Base-by-base conservation (phyloP, 1,140 invertebrate genomes). In the Drosophila kikkawai region DNA sequence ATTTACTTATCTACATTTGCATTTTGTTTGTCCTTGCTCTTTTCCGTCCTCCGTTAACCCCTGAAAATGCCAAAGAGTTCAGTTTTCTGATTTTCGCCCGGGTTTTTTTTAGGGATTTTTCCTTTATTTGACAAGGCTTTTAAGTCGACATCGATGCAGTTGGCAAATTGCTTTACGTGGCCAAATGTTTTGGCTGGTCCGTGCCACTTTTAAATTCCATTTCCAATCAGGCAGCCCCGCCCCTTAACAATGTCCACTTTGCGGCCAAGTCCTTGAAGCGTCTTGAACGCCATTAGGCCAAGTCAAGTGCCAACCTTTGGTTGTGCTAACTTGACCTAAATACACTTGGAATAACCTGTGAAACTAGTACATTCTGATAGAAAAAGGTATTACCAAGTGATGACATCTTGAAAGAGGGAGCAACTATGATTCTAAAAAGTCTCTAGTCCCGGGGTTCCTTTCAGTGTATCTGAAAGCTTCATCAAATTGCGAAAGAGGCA, bases 91-190 rank as follows among this genome's bases (percentile, higher is more conserved):
- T 58, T 60, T 64, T 64, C 42, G 15, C n/a, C 5, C 2, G 5
- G n/a, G 36, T 19, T 36, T 44, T 41, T 60, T 29, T 51, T 32
- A 17, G 6, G 15, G 15, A 50, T 32, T 51, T 48, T 22, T 32
- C 29, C 29, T 63, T 55, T 29, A 50, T 57, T 64, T 71, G 77
- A 79, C 77, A 79, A 58, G 67, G 67, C 76, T 79, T 79, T 79
- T 79, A 79, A 79, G 77, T 61, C 36, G 47, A 55, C 67, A 65
- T 71, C 58, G 39, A 80, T 79, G 77, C 76, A 79, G 68, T 73
- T 59, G 67, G 60, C 59, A 79, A 79, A 74, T 79, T 79, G 67
- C 60, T 79, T 64, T 79, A 79, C 75, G 67, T 79, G 76, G 75
- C 58, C 69, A 59, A 73, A 59, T 60, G 58, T 53, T 58, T 47